Conservation (phyloP, 2,797 vertebrate species). For the Tenualosa ilisha region DNA sequence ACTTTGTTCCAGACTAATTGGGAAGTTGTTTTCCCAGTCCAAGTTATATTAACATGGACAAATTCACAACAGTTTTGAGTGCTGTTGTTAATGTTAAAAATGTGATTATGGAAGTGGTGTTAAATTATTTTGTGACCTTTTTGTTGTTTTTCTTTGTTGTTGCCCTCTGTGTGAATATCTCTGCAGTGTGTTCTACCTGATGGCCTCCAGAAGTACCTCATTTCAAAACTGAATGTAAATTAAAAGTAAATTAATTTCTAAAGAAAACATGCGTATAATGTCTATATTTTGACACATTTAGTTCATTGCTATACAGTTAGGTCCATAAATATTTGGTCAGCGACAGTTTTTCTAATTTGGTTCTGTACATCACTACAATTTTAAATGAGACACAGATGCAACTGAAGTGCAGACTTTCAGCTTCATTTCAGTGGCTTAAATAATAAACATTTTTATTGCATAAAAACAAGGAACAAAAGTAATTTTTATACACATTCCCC, state of each 20-base stretch:
- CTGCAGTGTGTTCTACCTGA: background rate
- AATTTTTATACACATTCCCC: background rate
- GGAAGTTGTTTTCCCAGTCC: constrained; percentile 30
- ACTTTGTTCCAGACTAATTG: constrained; percentile 11
- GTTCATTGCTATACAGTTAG: no score
- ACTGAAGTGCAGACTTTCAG: no score
- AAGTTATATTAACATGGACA: constrained; percentile 38
- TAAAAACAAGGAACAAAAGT: background rate
- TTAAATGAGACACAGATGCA: no score
- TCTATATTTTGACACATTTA: background rate
- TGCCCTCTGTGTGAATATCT: background rate
- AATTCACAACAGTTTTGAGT: background rate
- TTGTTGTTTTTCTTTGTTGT: background rate
- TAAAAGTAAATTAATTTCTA: constrained; percentile 2
- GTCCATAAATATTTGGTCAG: background rate
- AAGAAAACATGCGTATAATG: background rate
- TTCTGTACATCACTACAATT: no score
- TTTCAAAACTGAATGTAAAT: background rate
- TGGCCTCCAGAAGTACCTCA: background rate
- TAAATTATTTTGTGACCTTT: constrained; percentile 3
- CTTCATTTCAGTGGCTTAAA: background rate
- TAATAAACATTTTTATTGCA: background rate
- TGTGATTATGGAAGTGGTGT: background rate
- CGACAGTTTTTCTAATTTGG: no score
- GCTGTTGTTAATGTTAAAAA: background rate